Evolutionary conservation across 2,113 vertebrate genomes (phyloP).

Genomic region (Procavia capensis): DNA sequence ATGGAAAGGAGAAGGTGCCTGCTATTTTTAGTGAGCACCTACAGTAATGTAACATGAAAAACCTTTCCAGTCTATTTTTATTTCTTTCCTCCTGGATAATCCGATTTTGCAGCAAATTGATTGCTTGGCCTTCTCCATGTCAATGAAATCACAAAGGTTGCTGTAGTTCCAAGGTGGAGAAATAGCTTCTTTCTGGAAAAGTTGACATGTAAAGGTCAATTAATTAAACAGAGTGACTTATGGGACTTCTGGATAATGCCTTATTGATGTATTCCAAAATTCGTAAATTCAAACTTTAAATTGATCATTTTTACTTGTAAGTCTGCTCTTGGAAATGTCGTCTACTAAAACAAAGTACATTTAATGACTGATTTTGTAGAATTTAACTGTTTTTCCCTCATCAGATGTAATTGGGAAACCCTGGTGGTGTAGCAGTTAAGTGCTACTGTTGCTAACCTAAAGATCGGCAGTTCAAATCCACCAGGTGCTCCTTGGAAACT

Average conservation of each 20-base stretch:
- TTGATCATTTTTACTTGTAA: neutral
- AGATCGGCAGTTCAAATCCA: no score
- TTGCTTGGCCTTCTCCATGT: constrained; percentile 27
- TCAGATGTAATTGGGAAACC: constrained; percentile 36
- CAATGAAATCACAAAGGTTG: constrained; percentile 59
- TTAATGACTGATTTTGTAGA: constrained; percentile 37
- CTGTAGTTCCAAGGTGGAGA: neutral
- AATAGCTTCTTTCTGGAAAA: constrained; percentile 45
- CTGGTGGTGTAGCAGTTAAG: no score
- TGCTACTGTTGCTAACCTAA: no score
- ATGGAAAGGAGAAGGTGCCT: neutral
- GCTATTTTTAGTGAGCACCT: constrained; percentile 6
- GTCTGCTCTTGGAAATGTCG: constrained; percentile 16
- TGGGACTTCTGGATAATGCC: neutral
- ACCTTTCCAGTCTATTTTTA: constrained; percentile 45
- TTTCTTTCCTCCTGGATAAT: constrained; percentile 60
- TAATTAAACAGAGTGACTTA: constrained; percentile 54
- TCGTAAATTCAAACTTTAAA: constrained; percentile 33
- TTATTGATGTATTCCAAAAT: neutral
- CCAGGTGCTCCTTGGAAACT: no score
- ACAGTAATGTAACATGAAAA: neutral
- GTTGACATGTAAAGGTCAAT: constrained; percentile 19
- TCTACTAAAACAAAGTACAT: constrained; percentile 42
- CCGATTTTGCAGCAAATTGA: constrained; percentile 39
- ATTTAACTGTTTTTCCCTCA: neutral